Evolutionary conservation across 2,797 vertebrate species (phyloP).

Genomic region (Miichthys miiuy): DNA sequence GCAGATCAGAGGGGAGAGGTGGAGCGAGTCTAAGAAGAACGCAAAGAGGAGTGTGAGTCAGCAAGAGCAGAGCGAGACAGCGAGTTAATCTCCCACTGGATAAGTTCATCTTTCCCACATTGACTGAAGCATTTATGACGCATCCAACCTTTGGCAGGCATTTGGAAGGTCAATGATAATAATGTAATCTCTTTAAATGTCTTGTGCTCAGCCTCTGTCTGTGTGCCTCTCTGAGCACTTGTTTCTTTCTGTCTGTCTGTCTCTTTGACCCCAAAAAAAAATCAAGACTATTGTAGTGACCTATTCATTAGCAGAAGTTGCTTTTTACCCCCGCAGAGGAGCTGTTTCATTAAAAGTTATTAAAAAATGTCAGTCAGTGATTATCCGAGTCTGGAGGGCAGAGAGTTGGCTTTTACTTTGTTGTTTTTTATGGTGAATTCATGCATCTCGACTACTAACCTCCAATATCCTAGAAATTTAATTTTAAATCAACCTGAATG

Average conservation of each 20-base stretch:
- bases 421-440: slow-evolving; percentile 1
- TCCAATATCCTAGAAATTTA: not conserved
- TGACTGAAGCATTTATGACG: slow-evolving; percentile 44
- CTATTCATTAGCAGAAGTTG: slow-evolving; percentile 14
- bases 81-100: slow-evolving; percentile 20
- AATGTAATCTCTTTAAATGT: slow-evolving; percentile 51
- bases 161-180: slow-evolving; percentile 59
- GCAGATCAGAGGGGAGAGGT: not conserved
- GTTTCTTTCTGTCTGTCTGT: slow-evolving; percentile 17
- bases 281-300: not conserved
- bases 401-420: slow-evolving; percentile 3
- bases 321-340: slow-evolving; percentile 10
- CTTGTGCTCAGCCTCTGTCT: slow-evolving; percentile 18
- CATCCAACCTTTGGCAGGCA: slow-evolving; percentile 42
- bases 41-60: slow-evolving; percentile 6
- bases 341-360: slow-evolving; percentile 37
- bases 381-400: slow-evolving; percentile 1
- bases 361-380: slow-evolving; percentile 12
- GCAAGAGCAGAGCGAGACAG: not conserved
- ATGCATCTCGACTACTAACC: not conserved
- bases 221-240: slow-evolving; percentile 18
- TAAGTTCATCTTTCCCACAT: slow-evolving; percentile 43
- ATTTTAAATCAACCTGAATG: not conserved
- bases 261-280: slow-evolving; percentile 12
- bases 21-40: not conserved